Conservation (phyloP, 2,797 vertebrate species). For the Leptodactylus fallax region DNA sequence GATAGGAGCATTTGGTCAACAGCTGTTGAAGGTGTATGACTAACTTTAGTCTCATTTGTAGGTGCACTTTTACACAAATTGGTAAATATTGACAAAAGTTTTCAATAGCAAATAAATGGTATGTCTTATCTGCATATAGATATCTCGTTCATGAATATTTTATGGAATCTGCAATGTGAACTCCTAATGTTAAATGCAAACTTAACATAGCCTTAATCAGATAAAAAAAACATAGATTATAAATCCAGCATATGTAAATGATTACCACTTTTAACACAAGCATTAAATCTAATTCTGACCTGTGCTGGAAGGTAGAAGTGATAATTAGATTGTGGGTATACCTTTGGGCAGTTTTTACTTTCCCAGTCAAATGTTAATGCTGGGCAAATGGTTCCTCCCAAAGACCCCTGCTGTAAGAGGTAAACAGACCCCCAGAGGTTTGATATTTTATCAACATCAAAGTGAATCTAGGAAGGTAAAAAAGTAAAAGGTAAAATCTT, state of each 20-base stretch:
- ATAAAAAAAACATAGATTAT: not conserved
- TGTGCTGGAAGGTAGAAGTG: not conserved
- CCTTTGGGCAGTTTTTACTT: not conserved
- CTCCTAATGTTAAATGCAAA: no score
- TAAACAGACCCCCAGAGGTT: slow-evolving; percentile 10
- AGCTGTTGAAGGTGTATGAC: no score
- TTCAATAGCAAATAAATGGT: no score
- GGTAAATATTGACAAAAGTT: no score
- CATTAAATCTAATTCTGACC: not conserved
- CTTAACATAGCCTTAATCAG: not conserved
- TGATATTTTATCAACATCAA: slow-evolving; percentile 9
- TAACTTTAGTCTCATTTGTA: no score
- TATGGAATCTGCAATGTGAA: no score
- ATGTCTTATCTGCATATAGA: no score
- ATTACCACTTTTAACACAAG: slow-evolving; percentile 8
- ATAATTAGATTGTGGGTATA: slow-evolving; percentile 24
- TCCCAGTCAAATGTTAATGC: slow-evolving; percentile 17
- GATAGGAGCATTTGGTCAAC: no score
- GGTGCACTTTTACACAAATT: no score
- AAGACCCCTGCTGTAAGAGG: slow-evolving; percentile 1
- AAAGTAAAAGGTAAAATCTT: not conserved
- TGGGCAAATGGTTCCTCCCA: slow-evolving; percentile 17
- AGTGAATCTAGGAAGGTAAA: not conserved
- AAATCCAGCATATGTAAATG: not conserved
- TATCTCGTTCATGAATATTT: no score